These are phyloP conservation scores for Vulpes ferrilata DNA, from an alignment of 2,113 vertebrate species.

Conservation along the genomic window DNA sequence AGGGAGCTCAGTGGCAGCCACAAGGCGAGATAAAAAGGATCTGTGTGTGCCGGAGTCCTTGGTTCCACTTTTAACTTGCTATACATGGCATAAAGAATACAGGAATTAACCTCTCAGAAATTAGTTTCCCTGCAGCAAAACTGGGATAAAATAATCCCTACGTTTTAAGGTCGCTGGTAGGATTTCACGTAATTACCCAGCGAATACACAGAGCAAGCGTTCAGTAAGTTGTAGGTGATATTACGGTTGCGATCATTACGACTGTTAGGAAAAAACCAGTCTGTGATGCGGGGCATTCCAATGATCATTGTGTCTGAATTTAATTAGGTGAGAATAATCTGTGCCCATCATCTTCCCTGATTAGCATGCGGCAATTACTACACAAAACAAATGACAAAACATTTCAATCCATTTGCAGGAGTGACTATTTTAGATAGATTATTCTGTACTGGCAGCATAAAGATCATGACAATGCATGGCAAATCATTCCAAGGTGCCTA, in stretches of 20 bases:
- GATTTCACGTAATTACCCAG: too few species aligned
- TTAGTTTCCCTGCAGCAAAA: not conserved
- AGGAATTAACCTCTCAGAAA: not conserved
- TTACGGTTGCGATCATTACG: too few species aligned
- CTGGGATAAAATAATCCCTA: not conserved
- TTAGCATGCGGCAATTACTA: not conserved
- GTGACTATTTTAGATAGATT: accelerated
- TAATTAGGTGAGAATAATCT: too few species aligned
- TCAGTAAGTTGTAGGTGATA: accelerated
- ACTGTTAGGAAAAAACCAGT: not conserved
- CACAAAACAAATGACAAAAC: not conserved
- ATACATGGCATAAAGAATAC: not conserved
- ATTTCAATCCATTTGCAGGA: not conserved
- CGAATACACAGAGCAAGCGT: too few species aligned
- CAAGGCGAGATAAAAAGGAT: not conserved
- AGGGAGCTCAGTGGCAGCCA: too few species aligned
- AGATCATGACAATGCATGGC: accelerated
- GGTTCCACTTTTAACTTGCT: too few species aligned
- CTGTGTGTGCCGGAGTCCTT: too few species aligned
- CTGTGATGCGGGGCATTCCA: not conserved
- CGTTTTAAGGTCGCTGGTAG: not conserved
- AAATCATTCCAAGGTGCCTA: too few species aligned
- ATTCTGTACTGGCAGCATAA: not conserved
- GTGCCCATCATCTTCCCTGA: not conserved
- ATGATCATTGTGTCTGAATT: too few species aligned